Evolutionary conservation across 2,888 invertebrate species (phyloP), one percentile per base, ranked within the genome.

Genomic region (Calameuta pallipes): DNA sequence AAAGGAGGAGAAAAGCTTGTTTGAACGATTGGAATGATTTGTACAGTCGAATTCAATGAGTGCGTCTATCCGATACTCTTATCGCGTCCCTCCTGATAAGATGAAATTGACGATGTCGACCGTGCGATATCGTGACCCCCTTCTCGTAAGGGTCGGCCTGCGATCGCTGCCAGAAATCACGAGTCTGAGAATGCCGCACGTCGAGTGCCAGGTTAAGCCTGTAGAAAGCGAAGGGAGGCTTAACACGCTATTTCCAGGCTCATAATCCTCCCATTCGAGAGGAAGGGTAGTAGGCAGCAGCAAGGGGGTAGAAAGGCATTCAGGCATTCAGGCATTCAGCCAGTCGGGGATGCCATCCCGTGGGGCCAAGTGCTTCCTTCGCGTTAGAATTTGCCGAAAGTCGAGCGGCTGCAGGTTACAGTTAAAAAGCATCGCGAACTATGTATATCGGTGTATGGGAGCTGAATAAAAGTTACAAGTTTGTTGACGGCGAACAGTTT

Each of bases 231-330:
- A 79, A 34, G 78, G 82, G 82, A 75, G 76, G 84, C 87, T 86
- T 88, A 85, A 87, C 87, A 84, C 85, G 86, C 82, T 87, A 86
- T 88, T 87, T 88, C 88, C 85, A 87, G 85, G 87, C 86, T 87
- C 87, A 87, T 88, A 88, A 88, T 82, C 83, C 82, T 82, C 83
- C 82, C 81, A 15, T 56, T 56, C 56, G 56, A 23, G 56, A 56
- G 56, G 9, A 56, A 56, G 56, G 56, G 15, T 41, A 15, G 41
- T 41, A 41, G 41, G 41, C 0, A 41, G 41, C 41, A 41, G 33
- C 33, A 3, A 33, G 33, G 15, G 41, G 41, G 56, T 56, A 23
- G 56, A 56, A 56, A 56, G 56, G 56, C 56, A 56, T 23, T 23
- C 56, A 56, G 56, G 23, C 56, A 56, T 56, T 56, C 56, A 56